These are phyloP conservation scores for Corythaeola cristata DNA, from an alignment of 2,113 vertebrate genomes.

Conservation along the genomic window DNA sequence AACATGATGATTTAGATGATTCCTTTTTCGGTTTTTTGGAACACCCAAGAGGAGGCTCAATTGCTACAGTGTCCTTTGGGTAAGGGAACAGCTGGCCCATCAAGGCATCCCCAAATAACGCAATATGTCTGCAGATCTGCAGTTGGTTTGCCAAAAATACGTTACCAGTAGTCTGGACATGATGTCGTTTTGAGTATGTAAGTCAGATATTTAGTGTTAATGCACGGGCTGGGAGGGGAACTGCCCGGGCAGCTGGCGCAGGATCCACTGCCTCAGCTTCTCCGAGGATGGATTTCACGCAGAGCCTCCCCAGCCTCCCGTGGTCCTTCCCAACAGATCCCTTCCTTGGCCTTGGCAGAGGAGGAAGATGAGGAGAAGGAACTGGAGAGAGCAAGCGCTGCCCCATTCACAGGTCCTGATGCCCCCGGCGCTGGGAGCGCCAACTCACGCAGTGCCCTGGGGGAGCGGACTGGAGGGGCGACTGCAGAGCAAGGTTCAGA, in stretches of 20 bases:
- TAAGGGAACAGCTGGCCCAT: neutral
- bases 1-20: neutral
- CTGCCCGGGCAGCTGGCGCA: no score
- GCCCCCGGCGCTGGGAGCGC: neutral
- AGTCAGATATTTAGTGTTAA: neutral
- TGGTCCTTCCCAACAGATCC: no score
- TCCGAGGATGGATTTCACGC: neutral
- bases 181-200: neutral
- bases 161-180: neutral
- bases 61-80: neutral
- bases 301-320: neutral
- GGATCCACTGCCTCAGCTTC: neutral
- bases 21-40: neutral
- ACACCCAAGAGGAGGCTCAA: neutral
- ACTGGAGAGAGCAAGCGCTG: neutral
- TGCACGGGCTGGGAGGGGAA: neutral
- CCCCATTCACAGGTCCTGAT: neutral
- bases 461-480: accelerated
- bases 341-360: no score
- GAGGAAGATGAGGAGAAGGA: neutral
- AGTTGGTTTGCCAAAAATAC: neutral
- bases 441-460: neutral
- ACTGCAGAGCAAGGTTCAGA: neutral
- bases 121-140: neutral
- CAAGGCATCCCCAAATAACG: neutral